Conservation (phyloP, 2,113 vertebrate species). For the Phaetusa simplex region DNA sequence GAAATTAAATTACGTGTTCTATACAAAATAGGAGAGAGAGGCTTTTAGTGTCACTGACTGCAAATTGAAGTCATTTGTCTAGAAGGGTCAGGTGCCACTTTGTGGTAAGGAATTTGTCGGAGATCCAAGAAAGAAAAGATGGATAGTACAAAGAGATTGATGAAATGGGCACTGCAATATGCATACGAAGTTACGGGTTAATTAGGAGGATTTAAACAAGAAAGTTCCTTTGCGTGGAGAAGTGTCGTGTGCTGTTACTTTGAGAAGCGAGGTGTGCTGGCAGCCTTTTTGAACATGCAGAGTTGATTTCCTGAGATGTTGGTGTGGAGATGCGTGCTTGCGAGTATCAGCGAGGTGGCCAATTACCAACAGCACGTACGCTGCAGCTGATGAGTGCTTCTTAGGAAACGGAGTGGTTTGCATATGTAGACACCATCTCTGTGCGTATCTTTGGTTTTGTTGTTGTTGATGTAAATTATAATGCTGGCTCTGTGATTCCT, state of each 20-base stretch:
- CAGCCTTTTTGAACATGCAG: conserved; percentile 24
- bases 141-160: conserved; percentile 69
- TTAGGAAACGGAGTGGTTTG: background rate
- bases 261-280: background rate
- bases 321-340: background rate
- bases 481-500: background rate
- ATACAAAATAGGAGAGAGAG: conserved; percentile 55
- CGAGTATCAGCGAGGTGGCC: background rate
- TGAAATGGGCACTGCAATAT: conserved; percentile 60
- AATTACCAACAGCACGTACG: background rate
- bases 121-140: conserved; percentile 67
- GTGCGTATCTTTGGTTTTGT: background rate
- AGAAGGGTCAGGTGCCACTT: conserved; percentile 72
- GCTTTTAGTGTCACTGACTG: conserved; percentile 70
- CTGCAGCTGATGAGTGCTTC: background rate
- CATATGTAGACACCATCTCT: background rate
- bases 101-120: conserved; percentile 62
- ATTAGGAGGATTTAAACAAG: conserved; percentile 70
- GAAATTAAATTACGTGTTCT: conserved; percentile 65
- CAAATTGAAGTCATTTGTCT: conserved; percentile 77
- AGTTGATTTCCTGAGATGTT: conserved; percentile 11
- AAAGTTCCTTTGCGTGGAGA: conserved; percentile 53
- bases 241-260: background rate
- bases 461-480: background rate
- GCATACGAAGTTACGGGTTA: conserved; percentile 60